Evolutionary conservation across 35 echinoderm and acorn worm genomes (phyloP).

Genomic region (Apostichopus parvimensis): DNA sequence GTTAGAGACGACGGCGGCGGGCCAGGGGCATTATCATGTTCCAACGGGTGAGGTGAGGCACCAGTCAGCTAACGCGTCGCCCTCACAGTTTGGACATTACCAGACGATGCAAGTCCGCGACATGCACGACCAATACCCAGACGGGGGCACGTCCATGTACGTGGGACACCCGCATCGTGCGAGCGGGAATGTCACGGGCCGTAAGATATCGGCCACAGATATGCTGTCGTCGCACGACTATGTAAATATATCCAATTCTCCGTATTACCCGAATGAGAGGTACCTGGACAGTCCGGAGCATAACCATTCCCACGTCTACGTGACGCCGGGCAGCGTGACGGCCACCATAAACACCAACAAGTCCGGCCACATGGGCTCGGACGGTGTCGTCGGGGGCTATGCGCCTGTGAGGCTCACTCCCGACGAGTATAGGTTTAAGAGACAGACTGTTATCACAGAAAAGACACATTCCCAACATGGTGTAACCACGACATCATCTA

Average conservation of each 20-base stretch:
- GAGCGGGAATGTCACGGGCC: not conserved
- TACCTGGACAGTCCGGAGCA: constrained; percentile 27
- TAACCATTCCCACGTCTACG: constrained; percentile 64
- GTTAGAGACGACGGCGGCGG: not conserved
- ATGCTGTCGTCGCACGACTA: constrained; percentile 35
- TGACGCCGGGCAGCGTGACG: constrained; percentile 44
- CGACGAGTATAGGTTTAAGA: constrained; percentile 63
- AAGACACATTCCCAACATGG: constrained; percentile 66
- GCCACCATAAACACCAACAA: constrained; percentile 46
- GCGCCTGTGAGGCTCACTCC: constrained; percentile 60
- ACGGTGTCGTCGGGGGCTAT: constrained; percentile 30
- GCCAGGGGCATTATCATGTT: constrained; percentile 40
- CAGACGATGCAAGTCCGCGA: not conserved
- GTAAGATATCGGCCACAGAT: not conserved
- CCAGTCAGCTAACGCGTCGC: not conserved
- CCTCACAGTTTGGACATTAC: constrained; percentile 3
- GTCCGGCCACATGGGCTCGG: constrained; percentile 7
- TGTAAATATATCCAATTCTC: constrained; percentile 38
- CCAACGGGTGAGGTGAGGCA: constrained; percentile 19
- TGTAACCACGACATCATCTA: constrained; percentile 76
- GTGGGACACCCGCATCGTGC: constrained; percentile 1
- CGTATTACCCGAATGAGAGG: not conserved
- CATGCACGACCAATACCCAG: not conserved
- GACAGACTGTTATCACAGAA: constrained; percentile 77
- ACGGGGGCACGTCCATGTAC: not conserved